Conservation (phyloP, 1,140 invertebrate genomes). For the Brachystomella parvula region DNA sequence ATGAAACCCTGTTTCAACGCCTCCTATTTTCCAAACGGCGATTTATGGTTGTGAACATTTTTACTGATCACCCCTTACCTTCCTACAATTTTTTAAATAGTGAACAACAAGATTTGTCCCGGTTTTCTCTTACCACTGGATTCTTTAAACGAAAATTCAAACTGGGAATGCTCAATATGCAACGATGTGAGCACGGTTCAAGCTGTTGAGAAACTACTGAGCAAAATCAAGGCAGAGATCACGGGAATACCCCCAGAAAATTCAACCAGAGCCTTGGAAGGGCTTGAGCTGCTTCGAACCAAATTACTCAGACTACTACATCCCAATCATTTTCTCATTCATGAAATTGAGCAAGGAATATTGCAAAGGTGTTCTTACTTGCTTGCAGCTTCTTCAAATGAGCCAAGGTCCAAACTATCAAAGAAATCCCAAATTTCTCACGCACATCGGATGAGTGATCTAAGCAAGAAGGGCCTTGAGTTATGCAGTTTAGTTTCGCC, state of each 20-base stretch:
- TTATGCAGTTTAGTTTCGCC: not conserved
- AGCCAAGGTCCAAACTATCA: not conserved
- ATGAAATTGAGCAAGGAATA: slow-evolving; percentile 5
- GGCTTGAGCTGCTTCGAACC: not conserved
- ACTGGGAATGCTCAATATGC: not conserved
- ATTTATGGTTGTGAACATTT: not conserved
- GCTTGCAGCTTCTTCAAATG: not conserved
- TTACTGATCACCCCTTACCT: not conserved
- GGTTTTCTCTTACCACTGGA: not conserved
- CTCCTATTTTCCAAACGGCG: too few species aligned
- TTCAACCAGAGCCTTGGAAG: not conserved
- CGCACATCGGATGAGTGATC: not conserved
- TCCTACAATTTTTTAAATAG: not conserved
- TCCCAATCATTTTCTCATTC: not conserved
- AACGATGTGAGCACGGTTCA: not conserved
- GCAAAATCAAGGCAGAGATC: not conserved
- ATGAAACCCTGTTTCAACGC: not conserved
- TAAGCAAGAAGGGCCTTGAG: not conserved
- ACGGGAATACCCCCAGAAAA: not conserved
- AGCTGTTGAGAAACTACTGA: not conserved
- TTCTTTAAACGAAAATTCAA: not conserved
- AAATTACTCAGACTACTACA: not conserved
- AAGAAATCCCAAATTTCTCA: not conserved
- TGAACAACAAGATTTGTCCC: not conserved
- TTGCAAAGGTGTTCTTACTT: not conserved